Conservation (phyloP, 1,140 invertebrate species). For the Aporrectodea caliginosa region DNA sequence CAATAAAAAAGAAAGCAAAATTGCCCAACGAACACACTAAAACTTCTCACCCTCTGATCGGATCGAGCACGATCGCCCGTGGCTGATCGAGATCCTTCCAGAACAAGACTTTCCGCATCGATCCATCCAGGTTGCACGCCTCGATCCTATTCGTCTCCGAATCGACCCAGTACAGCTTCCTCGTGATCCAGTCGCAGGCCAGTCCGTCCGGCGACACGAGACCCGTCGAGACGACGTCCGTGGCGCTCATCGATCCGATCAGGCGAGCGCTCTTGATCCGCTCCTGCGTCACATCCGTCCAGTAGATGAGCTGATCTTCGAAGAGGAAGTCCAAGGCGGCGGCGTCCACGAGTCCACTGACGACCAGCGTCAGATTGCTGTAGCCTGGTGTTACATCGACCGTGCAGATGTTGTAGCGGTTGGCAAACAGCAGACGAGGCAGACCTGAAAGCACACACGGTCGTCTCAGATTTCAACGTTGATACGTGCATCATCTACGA, state of each 20-base stretch:
- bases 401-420: background rate
- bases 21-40: no score
- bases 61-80: conserved; percentile 89
- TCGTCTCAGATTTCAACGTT: no score
- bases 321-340: background rate
- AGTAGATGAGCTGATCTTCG: background rate
- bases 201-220: conserved; percentile 85
- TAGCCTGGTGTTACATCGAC: background rate
- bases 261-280: background rate
- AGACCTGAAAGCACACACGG: background rate
- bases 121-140: conserved; percentile 82
- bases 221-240: conserved; percentile 65
- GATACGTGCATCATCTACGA: no score
- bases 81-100: conserved; percentile 94
- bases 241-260: conserved; percentile 30
- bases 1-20: no score
- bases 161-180: conserved; percentile 94
- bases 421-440: background rate
- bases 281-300: background rate
- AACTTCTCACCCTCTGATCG: conserved; percentile 96
- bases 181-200: conserved; percentile 92
- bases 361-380: background rate
- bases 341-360: background rate
- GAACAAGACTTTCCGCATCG: conserved; percentile 77
- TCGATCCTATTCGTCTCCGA: conserved; percentile 92